Evolutionary conservation across 1,140 invertebrate species (phyloP).

Genomic region (Papilio polytes): DNA sequence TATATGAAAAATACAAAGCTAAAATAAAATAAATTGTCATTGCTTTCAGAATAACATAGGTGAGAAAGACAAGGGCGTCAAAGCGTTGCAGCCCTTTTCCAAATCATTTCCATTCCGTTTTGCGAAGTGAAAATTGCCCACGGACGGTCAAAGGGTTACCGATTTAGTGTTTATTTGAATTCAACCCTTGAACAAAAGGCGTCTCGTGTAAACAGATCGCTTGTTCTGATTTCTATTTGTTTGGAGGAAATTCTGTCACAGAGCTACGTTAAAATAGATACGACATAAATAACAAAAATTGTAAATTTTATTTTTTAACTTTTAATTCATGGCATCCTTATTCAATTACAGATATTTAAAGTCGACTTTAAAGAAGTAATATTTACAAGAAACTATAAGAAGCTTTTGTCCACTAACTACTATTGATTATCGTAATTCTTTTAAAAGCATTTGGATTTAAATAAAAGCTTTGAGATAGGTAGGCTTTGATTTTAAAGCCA

Average conservation of each 20-base stretch:
- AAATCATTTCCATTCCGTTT: slow-evolving; percentile 79
- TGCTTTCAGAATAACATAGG: slow-evolving; percentile 36
- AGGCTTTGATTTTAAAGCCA: slow-evolving; percentile 46
- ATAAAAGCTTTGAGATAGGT: slow-evolving; percentile 34
- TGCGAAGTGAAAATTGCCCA: slow-evolving; percentile 80
- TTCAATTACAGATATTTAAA: not conserved
- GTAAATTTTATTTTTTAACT: not conserved
- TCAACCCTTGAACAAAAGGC: slow-evolving; percentile 81
- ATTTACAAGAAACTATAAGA: not conserved
- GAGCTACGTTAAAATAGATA: slow-evolving; percentile 33
- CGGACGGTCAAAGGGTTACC: slow-evolving; percentile 81
- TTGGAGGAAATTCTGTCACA: slow-evolving; percentile 40
- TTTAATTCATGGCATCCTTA: not conserved
- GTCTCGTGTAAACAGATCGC: slow-evolving; percentile 78
- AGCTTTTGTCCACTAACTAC: not conserved
- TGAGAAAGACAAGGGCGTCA: slow-evolving; percentile 45
- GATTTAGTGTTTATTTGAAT: slow-evolving; percentile 82
- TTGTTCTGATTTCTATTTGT: slow-evolving; percentile 76
- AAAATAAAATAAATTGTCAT: slow-evolving; percentile 26
- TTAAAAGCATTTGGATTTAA: slow-evolving; percentile 40
- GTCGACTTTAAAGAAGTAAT: not conserved
- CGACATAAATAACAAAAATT: slow-evolving; percentile 1
- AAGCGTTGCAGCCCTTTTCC: slow-evolving; percentile 60
- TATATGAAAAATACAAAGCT: not conserved
- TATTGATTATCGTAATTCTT: slow-evolving; percentile 45